phyloP scores from a whole-genome alignment of 1,140 invertebrate genomes.

The Pseudomyrmex sp. region DNA sequence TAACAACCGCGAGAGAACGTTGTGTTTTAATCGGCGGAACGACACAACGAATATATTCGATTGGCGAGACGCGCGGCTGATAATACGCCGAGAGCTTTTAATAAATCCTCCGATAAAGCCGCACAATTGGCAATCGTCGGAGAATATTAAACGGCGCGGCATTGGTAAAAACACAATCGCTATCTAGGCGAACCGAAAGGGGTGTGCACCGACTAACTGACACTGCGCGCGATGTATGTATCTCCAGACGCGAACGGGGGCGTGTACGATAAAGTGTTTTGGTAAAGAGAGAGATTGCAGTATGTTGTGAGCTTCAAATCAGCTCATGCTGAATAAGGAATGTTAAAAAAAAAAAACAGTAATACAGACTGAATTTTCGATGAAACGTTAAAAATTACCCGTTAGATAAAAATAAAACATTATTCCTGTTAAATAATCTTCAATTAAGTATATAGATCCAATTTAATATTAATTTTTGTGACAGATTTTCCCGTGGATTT shows the following conservation, averaged over 20 bases:
- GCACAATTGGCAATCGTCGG: constrained; percentile 2
- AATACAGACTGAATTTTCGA: no score
- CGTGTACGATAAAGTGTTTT: constrained; percentile 71
- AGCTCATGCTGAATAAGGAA: background rate
- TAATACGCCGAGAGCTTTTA: constrained; percentile 32
- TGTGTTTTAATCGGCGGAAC: constrained; percentile 7
- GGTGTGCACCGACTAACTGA: constrained; percentile 57
- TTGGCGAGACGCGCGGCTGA: constrained; percentile 19
- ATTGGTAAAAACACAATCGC: constrained; percentile 53
- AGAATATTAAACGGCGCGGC: constrained; percentile 19
- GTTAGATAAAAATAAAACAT: no score
- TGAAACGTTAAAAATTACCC: no score
- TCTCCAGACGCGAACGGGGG: constrained; percentile 63
- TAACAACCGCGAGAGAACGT: background rate
- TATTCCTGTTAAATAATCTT: no score
- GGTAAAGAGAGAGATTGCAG: constrained; percentile 66
- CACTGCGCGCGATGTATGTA: constrained; percentile 42
- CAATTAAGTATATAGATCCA: no score
- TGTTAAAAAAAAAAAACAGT: no score
- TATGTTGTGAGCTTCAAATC: background rate
- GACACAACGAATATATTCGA: background rate
- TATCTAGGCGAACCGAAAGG: constrained; percentile 67
- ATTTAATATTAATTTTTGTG: no score
- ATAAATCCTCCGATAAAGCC: constrained; percentile 44
- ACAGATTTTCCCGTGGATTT: no score